phyloP scores from a whole-genome alignment of 2,113 vertebrate species.

The Columbina picui region DNA sequence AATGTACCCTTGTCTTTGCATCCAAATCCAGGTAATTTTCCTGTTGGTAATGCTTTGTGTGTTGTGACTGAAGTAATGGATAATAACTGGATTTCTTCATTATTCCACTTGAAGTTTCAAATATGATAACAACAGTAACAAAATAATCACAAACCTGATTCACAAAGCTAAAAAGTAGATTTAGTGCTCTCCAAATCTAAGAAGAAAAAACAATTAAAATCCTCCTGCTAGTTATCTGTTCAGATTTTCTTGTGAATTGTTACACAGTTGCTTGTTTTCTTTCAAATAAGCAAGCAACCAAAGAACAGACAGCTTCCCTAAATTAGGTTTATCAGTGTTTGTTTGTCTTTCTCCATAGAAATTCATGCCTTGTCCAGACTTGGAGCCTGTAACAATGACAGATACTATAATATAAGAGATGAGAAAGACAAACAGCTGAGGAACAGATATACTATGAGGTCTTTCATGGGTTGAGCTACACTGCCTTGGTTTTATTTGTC shows the following conservation, averaged over 20 bases:
- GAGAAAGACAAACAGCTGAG: not conserved
- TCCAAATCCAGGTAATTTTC: not conserved
- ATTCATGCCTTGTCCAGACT: not conserved
- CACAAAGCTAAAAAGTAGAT: not conserved
- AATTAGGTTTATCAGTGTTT: slow-evolving; percentile 22
- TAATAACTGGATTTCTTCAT: not conserved
- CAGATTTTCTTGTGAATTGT: not conserved
- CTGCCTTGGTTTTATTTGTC: not conserved
- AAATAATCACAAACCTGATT: not conserved
- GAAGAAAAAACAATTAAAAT: not conserved
- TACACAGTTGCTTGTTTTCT: not conserved
- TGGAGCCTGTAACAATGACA: not conserved
- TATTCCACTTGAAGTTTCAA: not conserved
- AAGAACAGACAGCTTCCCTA: slow-evolving; percentile 33
- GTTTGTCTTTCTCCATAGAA: slow-evolving; percentile 56
- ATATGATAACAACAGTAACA: not conserved
- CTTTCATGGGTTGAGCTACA: not conserved
- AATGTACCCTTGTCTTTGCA: not conserved
- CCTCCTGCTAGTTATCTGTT: not conserved
- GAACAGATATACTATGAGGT: not conserved
- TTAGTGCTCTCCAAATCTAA: not conserved
- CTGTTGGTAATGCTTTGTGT: not conserved
- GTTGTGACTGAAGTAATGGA: not conserved
- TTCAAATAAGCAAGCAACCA: not conserved
- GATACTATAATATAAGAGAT: not conserved